A percentile compares a stretch with the other conserved stretches of the same genome.
phyloP scores from a whole-genome alignment of 2,113 vertebrate genomes.

The Lichenostomus cassidix region DNA sequence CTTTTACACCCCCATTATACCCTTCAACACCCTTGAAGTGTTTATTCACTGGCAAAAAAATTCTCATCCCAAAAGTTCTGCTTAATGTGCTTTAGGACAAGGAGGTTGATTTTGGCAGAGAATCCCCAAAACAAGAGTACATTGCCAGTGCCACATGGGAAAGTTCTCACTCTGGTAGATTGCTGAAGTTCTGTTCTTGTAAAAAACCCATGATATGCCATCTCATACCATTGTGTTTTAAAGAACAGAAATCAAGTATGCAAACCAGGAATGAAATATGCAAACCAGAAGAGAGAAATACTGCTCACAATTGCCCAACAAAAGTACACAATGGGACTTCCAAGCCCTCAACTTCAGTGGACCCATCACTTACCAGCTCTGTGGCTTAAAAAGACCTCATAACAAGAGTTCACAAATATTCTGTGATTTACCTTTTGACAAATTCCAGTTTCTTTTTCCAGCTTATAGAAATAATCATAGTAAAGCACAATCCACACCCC shows the following conservation, averaged over 20 bases:
- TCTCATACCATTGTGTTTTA: background rate
- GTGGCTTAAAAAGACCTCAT: background rate
- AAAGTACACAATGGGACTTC: background rate
- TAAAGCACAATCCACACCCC: background rate
- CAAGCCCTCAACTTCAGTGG: background rate
- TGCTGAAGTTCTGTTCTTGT: background rate
- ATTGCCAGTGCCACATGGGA: background rate
- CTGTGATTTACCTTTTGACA: background rate
- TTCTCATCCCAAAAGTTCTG: background rate
- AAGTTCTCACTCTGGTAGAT: background rate
- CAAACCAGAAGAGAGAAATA: background rate
- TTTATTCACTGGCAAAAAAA: background rate
- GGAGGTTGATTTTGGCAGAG: background rate
- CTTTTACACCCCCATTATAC: background rate
- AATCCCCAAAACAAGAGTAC: background rate
- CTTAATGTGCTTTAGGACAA: fast-evolving
- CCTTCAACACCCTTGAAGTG: background rate
- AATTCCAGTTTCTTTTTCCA: background rate
- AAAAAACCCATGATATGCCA: background rate
- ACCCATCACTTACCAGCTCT: background rate
- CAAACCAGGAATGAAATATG: background rate
- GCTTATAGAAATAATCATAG: background rate
- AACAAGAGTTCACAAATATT: background rate
- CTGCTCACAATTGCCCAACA: background rate
- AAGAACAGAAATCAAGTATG: background rate